phyloP scores from a whole-genome alignment of 2,888 invertebrate species.

The Gasteruption jaculator region DNA sequence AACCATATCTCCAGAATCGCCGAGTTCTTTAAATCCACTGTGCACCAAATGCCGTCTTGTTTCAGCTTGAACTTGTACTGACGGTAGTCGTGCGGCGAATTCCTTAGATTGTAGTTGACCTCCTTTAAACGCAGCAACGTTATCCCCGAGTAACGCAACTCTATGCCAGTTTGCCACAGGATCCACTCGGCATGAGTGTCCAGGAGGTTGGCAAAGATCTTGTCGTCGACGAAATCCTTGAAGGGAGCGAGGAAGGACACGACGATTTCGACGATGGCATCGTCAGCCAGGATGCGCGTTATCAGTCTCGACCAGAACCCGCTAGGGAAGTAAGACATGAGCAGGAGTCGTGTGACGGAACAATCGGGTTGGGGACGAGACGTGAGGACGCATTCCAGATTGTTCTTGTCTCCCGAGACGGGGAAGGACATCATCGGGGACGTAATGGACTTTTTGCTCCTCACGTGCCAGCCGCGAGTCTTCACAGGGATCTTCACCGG shows the following conservation, averaged over 20 bases:
- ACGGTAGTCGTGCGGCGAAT: constrained; percentile 56
- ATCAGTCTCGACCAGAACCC: constrained; percentile 97
- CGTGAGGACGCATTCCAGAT: constrained; percentile 49
- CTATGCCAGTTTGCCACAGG: constrained; percentile 90
- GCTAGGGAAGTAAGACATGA: constrained; percentile 96
- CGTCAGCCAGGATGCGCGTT: constrained; percentile 87
- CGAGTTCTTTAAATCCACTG: constrained; percentile 73
- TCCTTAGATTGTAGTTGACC: constrained; percentile 59
- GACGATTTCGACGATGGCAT: constrained; percentile 75
- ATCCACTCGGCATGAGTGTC: constrained; percentile 83
- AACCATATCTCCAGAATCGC: constrained; percentile 84
- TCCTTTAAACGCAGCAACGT: constrained; percentile 80
- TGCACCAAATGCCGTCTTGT: constrained; percentile 83
- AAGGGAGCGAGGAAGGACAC: constrained; percentile 69
- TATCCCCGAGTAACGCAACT: constrained; percentile 78
- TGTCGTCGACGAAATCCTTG: constrained; percentile 65
- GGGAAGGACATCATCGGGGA: constrained; percentile 46
- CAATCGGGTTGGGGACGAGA: constrained; percentile 57
- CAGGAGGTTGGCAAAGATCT: constrained; percentile 58
- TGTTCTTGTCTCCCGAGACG: constrained; percentile 28
- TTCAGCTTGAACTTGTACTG: constrained; percentile 66
- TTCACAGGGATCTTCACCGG: constrained; percentile 58
- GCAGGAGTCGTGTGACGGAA: constrained; percentile 69
- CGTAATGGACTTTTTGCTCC: constrained; percentile 57
- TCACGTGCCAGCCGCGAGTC: constrained; percentile 64